Evolutionary conservation across 2,888 invertebrate species (phyloP), one percentile per base, ranked within the genome.

Genomic region (Drosophila ustulata): DNA sequence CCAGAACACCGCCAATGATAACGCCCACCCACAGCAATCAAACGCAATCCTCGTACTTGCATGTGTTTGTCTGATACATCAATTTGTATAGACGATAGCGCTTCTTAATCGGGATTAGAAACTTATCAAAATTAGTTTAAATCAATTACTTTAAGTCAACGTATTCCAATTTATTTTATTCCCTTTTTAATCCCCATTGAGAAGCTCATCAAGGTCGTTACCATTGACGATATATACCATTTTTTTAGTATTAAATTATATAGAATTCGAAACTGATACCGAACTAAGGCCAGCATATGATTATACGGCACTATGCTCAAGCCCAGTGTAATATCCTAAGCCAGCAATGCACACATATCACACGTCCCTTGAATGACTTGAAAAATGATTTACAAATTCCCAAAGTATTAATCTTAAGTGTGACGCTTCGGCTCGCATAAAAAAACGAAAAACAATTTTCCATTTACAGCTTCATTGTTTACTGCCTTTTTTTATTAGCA

Each of bases 11-110:
- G 55, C 79, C 85, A 49, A 78, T 82, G 53, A 65, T 87, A 37
- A 90, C 90, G 57, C 90, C 90, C 56, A 90, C 90, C 50, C 90
- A 90, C 74, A 91, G 91, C 76, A 92, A 91, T 78, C 84, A 90
- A 70, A 91, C 91, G 39, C 91, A 92, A 75, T 90, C 92, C n/a
- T 91, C 91, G 53, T 92, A 91, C 53, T 80, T 91, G 78, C 92
- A 91, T 78, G 90, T 91, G 66, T 91, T 91, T 68, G 91, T 91
- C 70, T 91, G 85, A 89, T 52, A 59, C 18, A 3, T 32, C 43
- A n/a, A 26, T 26, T 46, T 28, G 34, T 4, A 13, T 8, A 6
- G 34, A 45, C 8, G 8, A 11, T 13, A 47, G 13, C 30, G 34
- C 43, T 56, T 26, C 53, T 62, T 51, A 55, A 58, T 25, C 43